phyloP scores from a whole-genome alignment of 2,888 invertebrate genomes.

The Seira ritae region DNA sequence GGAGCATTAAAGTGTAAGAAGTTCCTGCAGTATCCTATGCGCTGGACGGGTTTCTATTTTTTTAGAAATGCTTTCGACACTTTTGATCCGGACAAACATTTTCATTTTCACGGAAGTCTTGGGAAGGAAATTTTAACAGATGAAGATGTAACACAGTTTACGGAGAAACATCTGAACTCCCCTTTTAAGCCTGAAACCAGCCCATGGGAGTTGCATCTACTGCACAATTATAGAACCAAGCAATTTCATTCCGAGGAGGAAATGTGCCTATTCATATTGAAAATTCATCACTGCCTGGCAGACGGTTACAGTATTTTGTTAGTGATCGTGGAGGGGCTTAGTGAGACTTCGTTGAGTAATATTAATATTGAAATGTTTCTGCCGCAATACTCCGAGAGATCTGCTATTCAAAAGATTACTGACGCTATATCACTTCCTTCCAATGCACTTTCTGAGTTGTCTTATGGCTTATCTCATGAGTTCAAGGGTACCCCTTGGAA shows the following conservation, averaged over 20 bases:
- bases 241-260: not conserved
- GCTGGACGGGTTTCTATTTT: conserved; percentile 41
- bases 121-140: not conserved
- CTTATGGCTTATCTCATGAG: not conserved
- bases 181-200: not conserved
- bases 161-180: not conserved
- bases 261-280: conserved; percentile 12
- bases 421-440: not conserved
- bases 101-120: not conserved
- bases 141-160: not conserved
- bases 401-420: too few relatives aligned
- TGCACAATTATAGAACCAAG: conserved; percentile 23
- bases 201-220: conserved; percentile 21
- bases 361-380: not conserved
- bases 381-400: not conserved
- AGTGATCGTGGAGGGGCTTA: conserved; percentile 13
- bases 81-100: conserved; percentile 22
- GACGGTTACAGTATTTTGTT: conserved; percentile 22
- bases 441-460: not conserved
- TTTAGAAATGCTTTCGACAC: not conserved
- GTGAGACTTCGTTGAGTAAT: not conserved
- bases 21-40: conserved; percentile 29
- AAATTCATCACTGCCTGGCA: conserved; percentile 28
- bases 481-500: conserved; percentile 14
- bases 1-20: not conserved